Evolutionary conservation across 2,797 vertebrate species (phyloP), one percentile per base, ranked within the genome.

Genomic region (Rhadinocentrus ornatus): DNA sequence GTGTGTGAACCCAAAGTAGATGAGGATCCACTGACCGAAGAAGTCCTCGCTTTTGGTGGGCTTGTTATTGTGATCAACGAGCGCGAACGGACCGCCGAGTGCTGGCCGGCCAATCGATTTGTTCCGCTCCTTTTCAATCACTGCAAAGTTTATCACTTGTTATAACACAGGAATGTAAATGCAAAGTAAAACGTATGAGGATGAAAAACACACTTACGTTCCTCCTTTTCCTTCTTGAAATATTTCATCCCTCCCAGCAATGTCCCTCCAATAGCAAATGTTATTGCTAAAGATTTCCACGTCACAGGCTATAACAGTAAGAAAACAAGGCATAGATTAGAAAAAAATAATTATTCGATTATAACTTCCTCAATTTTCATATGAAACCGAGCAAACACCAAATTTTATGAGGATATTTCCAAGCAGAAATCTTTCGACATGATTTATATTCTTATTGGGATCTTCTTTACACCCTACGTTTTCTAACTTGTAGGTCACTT

Each of bases 1-100:
- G 91, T 99, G 98, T 0, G 97, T 98, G 86, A 99, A 99, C 10
- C 98, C 98, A 0, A 99, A 99, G 77, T 99, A 99, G 86, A 99
- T 88, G 73, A 99, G 92, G 31, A 99, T 84, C 98, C 98, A 99
- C 73, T 95, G 95, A 69, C 96, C 97, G 0, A 97, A 35, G 89
- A 95, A 99, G 89, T 99, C 96, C 80, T 94, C 92, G 62, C 93
- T 95, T 59, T 91, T 96, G 72, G 73, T 78, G 20, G 95, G 93
- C 61, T 96, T 94, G 35, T 95, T 96, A 66, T 94, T 91, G 8
- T 99, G 97, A 81, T 93, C 95, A 2, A 93, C 0, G 0, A 99
- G 95, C 0, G 96, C 96, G 90, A 99, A 99, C 0, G 96, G 96
- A 3, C 98, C 98, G 24, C 98, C 98, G 0, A 99, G 93, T 16